Base-by-base conservation (phyloP, 1,140 invertebrate species). In the Probaryconus sp. region DNA sequence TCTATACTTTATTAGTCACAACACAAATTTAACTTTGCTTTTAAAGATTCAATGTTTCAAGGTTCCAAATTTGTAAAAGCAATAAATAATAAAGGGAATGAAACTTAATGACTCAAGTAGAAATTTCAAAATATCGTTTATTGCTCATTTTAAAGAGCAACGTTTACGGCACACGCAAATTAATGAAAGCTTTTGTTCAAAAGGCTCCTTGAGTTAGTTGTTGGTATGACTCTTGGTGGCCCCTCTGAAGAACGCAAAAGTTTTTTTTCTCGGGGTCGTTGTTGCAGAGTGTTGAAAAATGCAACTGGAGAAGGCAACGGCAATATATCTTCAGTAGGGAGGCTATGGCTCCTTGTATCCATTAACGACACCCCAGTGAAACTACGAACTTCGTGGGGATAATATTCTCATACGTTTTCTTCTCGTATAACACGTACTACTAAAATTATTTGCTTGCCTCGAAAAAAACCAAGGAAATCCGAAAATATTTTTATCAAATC, bases 311-410 rank as follows among this genome's bases (percentile, higher is more conserved):
- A 75, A 72, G 72, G 50, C 60, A 47, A 24, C 47, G 26, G 68
- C 55, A 50, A 77, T 77, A 71, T 67, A 79, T 79, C 77, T 75
- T 40, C 47, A 71, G 43, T 21, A 48, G 28, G 30, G 50, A 61
- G 61, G 70, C 50, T 73, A 51, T 42, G 56, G 48, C 71, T 56
- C 53, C 76, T 71, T 55, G 56, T 65, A 69, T 68, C 76, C 72
- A 76, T 78, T 79, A 78, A 79, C 76, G 78, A 55, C 73, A 73
- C 61, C 76, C 78, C 18, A 37, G 61, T 53, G 61, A 70, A 64
- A 73, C 53, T 64, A 61, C 24, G 13, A 68, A 64, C 43, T 43
- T 68, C 58, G 45, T 38, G 60, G 68, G 70, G 61, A 78, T 76
- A 80, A 77, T 77, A 73, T 76, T 75, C 53, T 65, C 72, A 55